These are phyloP conservation scores for Biston betularia DNA, from an alignment of 2,888 invertebrate genomes.

Conservation along the genomic window DNA sequence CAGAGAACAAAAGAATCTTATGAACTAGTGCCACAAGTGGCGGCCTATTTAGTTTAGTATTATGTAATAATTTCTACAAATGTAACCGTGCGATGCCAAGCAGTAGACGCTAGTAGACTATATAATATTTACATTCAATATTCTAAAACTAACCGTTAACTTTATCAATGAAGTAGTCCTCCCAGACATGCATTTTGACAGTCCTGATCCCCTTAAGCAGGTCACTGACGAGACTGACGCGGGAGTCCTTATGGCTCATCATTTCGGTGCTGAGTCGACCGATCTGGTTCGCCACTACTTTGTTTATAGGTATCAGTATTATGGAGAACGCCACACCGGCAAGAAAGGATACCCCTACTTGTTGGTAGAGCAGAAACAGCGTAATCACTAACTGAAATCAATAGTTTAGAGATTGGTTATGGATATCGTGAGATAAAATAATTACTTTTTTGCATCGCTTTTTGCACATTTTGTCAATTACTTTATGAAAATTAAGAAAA, in stretches of 20 bases:
- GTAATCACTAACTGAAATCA: constrained; percentile 91
- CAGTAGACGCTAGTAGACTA: too few relatives aligned
- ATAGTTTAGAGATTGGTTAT: background rate
- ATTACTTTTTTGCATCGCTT: too few relatives aligned
- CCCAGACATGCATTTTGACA: constrained; percentile 98
- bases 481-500: too few relatives aligned
- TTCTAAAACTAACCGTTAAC: constrained; percentile 86
- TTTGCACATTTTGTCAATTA: too few relatives aligned
- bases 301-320: constrained; percentile 96
- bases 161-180: constrained; percentile 92
- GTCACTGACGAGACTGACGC: constrained; percentile 95
- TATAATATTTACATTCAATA: background rate
- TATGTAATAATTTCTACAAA: too few relatives aligned
- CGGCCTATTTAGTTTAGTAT: too few relatives aligned
- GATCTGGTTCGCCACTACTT: constrained; percentile 95
- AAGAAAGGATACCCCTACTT: constrained; percentile 96
- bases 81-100: too few relatives aligned
- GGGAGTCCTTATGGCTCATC: constrained; percentile 96
- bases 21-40: too few relatives aligned
- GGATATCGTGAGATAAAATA: too few relatives aligned
- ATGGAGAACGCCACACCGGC: constrained; percentile 95
- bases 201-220: constrained; percentile 94
- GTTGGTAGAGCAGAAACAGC: constrained; percentile 92
- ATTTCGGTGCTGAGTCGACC: constrained; percentile 93
- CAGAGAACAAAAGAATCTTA: too few relatives aligned